Conservation (phyloP, 1,140 invertebrate genomes). For the Leptinotarsa defecta region DNA sequence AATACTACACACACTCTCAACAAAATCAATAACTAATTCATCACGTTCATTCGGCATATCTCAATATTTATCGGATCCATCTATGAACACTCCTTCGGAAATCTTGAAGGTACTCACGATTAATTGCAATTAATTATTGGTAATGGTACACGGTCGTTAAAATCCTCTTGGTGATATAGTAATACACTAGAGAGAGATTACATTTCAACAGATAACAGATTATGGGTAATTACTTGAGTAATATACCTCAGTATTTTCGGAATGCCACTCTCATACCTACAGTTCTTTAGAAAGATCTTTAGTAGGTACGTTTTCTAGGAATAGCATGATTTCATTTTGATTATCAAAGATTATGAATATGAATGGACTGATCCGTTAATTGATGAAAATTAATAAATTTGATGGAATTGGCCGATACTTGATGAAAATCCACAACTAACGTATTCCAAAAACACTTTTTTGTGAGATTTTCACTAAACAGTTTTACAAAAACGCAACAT, state of each 20-base stretch:
- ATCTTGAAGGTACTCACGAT: not conserved
- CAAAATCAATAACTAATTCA: not conserved
- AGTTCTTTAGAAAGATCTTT: too few relatives aligned
- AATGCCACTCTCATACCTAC: too few relatives aligned
- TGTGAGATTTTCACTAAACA: too few relatives aligned
- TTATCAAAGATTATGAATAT: too few relatives aligned
- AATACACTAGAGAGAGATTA: slow-evolving; percentile 16
- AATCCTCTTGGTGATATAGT: not conserved
- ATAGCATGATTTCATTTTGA: too few relatives aligned
- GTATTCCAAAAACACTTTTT: too few relatives aligned
- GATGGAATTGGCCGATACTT: too few relatives aligned
- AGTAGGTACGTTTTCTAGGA: too few relatives aligned
- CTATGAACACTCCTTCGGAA: not conserved
- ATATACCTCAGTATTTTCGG: not conserved
- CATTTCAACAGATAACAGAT: not conserved
- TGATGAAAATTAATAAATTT: too few relatives aligned
- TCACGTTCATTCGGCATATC: not conserved
- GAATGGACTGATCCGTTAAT: too few relatives aligned
- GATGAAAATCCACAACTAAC: too few relatives aligned
- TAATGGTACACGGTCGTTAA: slow-evolving; percentile 4
- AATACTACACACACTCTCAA: not conserved
- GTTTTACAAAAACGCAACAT: too few relatives aligned
- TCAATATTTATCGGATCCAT: not conserved
- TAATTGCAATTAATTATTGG: slow-evolving; percentile 13
- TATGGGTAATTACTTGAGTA: not conserved